Percentiles rank a stretch among this genome's conserved stretches.
Evolutionary conservation across 2,797 vertebrate species (phyloP).

Genomic region (Lacerta bilineata): DNA sequence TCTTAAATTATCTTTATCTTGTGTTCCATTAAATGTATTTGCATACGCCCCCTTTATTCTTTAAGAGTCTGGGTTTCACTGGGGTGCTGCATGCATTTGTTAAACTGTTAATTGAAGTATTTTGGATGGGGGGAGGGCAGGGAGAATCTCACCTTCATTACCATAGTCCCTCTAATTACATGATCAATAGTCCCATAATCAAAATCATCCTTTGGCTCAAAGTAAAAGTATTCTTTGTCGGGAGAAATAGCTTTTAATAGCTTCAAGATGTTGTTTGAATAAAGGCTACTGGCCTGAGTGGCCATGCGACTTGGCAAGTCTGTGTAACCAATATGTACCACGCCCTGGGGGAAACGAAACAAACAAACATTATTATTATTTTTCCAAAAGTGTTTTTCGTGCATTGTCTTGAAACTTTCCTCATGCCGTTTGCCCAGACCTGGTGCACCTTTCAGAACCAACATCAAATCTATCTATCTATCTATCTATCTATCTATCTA

Average conservation of each 20-base stretch:
- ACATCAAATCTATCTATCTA: conserved; percentile 15
- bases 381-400: conserved; percentile 54
- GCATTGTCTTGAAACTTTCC: conserved; percentile 55
- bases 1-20: conserved; percentile 10
- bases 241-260: conserved; percentile 89
- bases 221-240: conserved; percentile 87
- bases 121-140: background rate
- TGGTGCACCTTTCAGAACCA: conserved; percentile 54
- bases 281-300: conserved; percentile 88
- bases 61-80: no score
- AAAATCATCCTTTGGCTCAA: conserved; percentile 84
- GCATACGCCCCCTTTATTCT: no score
- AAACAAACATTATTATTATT: conserved; percentile 49
- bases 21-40: background rate
- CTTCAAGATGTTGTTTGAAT: conserved; percentile 89
- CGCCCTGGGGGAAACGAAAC: conserved; percentile 80
- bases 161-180: conserved; percentile 83
- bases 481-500: no score
- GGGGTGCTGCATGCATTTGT: background rate
- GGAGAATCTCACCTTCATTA: conserved; percentile 80
- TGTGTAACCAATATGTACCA: conserved; percentile 86
- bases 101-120: background rate
- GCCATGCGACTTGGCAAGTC: conserved; percentile 89
- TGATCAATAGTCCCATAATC: conserved; percentile 84
- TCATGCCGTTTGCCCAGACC: conserved; percentile 54